Evolutionary conservation across 92 coral and sea anemone genomes (phyloP).

Genomic region (Parazoanthus swiftii): DNA sequence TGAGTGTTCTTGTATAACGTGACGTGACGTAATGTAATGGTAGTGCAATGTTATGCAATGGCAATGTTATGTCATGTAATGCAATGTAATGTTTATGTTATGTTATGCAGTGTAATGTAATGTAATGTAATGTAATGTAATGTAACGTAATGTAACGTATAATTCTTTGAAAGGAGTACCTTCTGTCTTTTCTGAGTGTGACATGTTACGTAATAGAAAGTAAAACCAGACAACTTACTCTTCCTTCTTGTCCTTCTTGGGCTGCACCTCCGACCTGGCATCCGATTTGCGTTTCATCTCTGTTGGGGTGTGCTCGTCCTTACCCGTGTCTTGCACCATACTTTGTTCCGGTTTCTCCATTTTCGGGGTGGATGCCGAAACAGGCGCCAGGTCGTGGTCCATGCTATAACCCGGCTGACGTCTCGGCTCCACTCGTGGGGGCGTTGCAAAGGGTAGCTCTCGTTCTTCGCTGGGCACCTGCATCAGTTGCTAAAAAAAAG

Average conservation of each 20-base stretch:
- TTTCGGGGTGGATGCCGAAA: conserved; percentile 36
- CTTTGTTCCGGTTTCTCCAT: conserved; percentile 20
- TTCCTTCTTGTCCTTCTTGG: conserved; percentile 33
- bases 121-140: too few relatives aligned
- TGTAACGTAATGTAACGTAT: too few relatives aligned
- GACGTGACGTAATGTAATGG: too few relatives aligned
- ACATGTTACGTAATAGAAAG: too few relatives aligned
- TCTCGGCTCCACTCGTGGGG: conserved; percentile 18
- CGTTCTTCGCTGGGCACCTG: conserved; percentile 66
- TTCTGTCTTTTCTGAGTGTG: too few relatives aligned
- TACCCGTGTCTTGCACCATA: not conserved
- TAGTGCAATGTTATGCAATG: too few relatives aligned
- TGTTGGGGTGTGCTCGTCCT: not conserved
- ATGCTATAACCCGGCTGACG: conserved; percentile 28
- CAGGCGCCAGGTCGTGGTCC: conserved; percentile 33
- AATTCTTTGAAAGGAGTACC: too few relatives aligned
- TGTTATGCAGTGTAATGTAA: too few relatives aligned
- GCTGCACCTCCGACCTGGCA: conserved; percentile 13
- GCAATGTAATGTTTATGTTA: too few relatives aligned
- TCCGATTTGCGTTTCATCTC: conserved; percentile 38
- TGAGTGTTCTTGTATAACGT: too few relatives aligned
- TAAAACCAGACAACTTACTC: not conserved
- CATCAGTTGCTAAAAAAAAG: conserved; percentile 67
- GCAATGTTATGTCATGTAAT: too few relatives aligned
- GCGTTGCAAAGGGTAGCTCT: conserved; percentile 13